Conservation (phyloP, 2,797 vertebrate species). For the Gallinago solitaria region DNA sequence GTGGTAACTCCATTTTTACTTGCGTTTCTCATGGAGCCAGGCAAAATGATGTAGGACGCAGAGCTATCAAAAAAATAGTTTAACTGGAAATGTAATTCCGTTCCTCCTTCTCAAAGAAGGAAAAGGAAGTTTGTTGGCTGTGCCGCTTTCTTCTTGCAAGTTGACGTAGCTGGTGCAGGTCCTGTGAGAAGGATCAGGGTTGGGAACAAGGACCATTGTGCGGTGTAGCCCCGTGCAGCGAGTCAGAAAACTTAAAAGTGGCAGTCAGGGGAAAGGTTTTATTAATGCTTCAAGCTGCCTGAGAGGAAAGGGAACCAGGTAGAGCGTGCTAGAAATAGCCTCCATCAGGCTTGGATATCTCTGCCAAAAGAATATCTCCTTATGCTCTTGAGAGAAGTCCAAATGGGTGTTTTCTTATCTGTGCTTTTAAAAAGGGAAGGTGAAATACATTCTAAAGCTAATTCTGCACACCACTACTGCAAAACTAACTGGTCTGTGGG, state of each 20-base stretch:
- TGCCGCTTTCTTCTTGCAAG: background rate
- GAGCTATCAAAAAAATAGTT: background rate
- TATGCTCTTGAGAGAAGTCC: background rate
- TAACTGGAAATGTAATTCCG: background rate
- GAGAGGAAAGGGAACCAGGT: slow-evolving; percentile 4
- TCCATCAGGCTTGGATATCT: background rate
- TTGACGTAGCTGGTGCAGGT: background rate
- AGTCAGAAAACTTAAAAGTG: background rate
- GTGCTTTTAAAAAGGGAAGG: background rate
- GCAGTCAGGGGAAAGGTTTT: background rate
- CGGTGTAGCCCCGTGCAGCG: background rate
- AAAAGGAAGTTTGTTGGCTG: background rate
- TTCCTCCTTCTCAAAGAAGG: background rate
- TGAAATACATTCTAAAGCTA: background rate
- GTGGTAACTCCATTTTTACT: background rate
- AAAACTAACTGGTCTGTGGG: background rate
- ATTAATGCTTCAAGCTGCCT: background rate
- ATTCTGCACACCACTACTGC: background rate
- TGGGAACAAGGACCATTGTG: slow-evolving; percentile 4
- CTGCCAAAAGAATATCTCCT: background rate
- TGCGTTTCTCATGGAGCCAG: background rate
- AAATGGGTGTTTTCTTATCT: background rate
- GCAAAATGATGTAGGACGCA: background rate
- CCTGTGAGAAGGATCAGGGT: slow-evolving; percentile 27
- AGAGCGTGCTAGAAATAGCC: background rate